Percentiles rank a stretch among this genome's conserved stretches.
phyloP scores from a whole-genome alignment of 2,113 vertebrate species.

The Melanostigma gelatinosum region DNA sequence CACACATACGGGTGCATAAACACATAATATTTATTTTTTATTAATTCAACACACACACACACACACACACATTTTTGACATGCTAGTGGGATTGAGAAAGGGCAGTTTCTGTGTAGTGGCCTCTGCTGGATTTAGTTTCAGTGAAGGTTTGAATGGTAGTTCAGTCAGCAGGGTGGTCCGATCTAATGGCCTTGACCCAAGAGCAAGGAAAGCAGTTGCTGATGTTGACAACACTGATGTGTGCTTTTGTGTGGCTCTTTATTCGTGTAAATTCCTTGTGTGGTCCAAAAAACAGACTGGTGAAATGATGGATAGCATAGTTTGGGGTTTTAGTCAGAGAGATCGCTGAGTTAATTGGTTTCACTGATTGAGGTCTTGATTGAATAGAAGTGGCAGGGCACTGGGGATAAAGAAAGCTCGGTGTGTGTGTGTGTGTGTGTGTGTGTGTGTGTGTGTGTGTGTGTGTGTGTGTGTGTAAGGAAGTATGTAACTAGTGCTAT shows the following conservation, averaged over 20 bases:
- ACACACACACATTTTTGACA: no score
- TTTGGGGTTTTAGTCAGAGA: not conserved
- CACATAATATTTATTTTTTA: not conserved
- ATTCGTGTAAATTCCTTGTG: not conserved
- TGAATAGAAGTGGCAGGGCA: not conserved
- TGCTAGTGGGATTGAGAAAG: not conserved
- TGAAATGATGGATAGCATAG: slow-evolving; percentile 15
- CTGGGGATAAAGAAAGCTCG: slow-evolving; percentile 1
- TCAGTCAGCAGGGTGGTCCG: slow-evolving; percentile 39
- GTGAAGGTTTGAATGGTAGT: not conserved
- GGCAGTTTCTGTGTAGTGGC: not conserved
- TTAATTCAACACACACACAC: not conserved
- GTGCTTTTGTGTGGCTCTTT: slow-evolving; percentile 3
- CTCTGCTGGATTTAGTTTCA: slow-evolving; percentile 17
- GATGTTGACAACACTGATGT: slow-evolving; percentile 6
- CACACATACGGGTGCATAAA: not conserved
- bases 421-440: not conserved
- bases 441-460: not conserved
- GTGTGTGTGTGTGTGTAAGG: not conserved
- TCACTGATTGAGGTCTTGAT: slow-evolving; percentile 29
- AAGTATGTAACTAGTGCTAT: not conserved
- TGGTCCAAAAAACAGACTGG: not conserved
- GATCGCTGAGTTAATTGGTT: slow-evolving; percentile 17
- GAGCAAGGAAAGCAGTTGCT: slow-evolving; percentile 8
- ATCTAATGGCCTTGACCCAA: slow-evolving; percentile 25